These are phyloP conservation scores for Chymomyza caudatula DNA, from an alignment of 2,888 invertebrate genomes.

Conservation along the genomic window DNA sequence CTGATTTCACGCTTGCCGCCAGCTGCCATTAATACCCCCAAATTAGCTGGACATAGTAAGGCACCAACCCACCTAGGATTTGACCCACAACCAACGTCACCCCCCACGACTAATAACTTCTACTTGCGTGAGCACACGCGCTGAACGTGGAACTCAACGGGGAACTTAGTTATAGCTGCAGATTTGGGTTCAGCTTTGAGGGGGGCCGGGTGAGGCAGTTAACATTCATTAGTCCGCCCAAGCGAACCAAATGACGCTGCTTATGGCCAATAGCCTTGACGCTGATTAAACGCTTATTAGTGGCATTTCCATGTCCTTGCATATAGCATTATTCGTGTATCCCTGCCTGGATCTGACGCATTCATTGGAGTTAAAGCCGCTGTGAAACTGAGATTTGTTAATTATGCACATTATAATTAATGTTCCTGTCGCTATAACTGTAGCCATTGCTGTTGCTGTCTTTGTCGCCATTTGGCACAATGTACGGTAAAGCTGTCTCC, in stretches of 20 bases:
- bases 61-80: background rate
- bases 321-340: background rate
- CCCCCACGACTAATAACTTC: slow-evolving; percentile 60
- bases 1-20: slow-evolving; percentile 41
- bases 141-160: background rate
- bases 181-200: background rate
- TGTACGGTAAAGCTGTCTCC: background rate
- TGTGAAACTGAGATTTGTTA: slow-evolving; percentile 57
- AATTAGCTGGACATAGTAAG: slow-evolving; percentile 40
- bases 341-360: background rate
- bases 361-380: slow-evolving; percentile 37
- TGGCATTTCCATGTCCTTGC: background rate
- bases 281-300: slow-evolving; percentile 42
- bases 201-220: background rate
- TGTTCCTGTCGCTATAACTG: slow-evolving; percentile 36
- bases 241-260: slow-evolving; percentile 10
- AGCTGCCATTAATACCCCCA: slow-evolving; percentile 59
- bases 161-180: background rate
- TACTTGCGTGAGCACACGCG: slow-evolving; percentile 53
- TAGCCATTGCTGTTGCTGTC: background rate
- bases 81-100: too few species aligned
- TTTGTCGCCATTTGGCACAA: background rate
- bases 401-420: slow-evolving; percentile 66
- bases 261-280: slow-evolving; percentile 28
- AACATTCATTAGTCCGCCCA: background rate